Evolutionary conservation across 2,888 invertebrate species (phyloP).

Genomic region (Empis livida): DNA sequence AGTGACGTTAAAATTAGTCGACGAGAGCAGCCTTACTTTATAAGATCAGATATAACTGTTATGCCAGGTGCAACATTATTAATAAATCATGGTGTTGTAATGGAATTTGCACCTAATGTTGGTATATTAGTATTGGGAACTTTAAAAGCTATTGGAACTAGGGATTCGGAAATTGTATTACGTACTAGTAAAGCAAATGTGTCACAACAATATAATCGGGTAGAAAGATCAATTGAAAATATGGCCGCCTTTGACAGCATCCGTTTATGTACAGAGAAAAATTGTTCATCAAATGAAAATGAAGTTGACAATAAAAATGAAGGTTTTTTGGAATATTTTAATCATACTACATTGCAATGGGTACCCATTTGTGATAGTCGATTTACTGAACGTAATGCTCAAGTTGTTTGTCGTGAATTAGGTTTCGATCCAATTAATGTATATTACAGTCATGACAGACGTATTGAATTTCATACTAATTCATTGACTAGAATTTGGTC

Average conservation of each 20-base stretch:
- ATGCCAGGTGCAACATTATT: conserved; percentile 86
- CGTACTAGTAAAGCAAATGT: conserved; percentile 44
- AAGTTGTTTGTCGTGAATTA: conserved; percentile 89
- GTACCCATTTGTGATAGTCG: conserved; percentile 90
- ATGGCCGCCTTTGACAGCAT: conserved; percentile 49
- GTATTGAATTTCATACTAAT: conserved; percentile 82
- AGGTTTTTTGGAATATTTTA: conserved; percentile 92
- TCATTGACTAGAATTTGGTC: conserved; percentile 80
- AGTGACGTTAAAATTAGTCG: conserved; percentile 51
- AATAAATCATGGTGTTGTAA: conserved; percentile 74
- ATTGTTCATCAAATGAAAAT: conserved; percentile 48
- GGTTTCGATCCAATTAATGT: conserved; percentile 82
- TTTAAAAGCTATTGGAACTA: conserved; percentile 67
- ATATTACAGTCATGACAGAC: conserved; percentile 70
- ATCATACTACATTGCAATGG: conserved; percentile 90
- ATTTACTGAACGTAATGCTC: conserved; percentile 92
- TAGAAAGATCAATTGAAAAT: conserved; percentile 39
- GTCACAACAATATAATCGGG: conserved; percentile 19
- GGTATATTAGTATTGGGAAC: conserved; percentile 91
- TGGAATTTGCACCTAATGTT: conserved; percentile 92
- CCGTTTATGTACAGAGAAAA: conserved; percentile 63
- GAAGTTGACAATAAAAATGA: conserved; percentile 43
- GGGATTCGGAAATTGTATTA: conserved; percentile 66
- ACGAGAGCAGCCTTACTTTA: conserved; percentile 57
- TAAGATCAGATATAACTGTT: conserved; percentile 85